Conservation (phyloP, 1,140 invertebrate genomes). For the Periplaneta americana region DNA sequence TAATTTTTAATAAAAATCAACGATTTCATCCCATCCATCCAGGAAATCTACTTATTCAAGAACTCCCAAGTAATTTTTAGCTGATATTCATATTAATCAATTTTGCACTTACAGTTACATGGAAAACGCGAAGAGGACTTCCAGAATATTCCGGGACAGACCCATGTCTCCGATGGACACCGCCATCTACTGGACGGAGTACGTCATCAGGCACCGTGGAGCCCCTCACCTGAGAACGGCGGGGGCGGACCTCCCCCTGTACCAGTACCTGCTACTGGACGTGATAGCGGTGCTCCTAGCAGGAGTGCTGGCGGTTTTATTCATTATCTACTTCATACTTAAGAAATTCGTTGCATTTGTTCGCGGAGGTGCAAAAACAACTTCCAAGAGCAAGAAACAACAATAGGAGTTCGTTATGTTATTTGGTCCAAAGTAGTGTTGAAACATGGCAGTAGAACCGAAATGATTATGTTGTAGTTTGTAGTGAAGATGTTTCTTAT, state of each 20-base stretch:
- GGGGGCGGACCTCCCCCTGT: constrained; percentile 48
- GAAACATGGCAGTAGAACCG: no score
- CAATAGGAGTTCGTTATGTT: no score
- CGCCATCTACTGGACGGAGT: constrained; percentile 57
- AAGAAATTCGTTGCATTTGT: neutral
- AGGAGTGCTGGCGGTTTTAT: neutral
- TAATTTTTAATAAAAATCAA: no score
- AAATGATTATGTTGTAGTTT: no score
- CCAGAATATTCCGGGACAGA: constrained; percentile 17
- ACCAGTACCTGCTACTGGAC: constrained; percentile 56
- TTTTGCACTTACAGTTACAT: neutral
- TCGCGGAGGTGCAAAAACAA: neutral
- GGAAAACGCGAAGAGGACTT: neutral
- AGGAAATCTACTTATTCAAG: no score
- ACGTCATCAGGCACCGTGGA: constrained; percentile 50
- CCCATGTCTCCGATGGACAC: constrained; percentile 39
- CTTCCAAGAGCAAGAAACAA: no score
- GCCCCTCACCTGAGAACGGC: constrained; percentile 47
- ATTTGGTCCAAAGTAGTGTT: no score
- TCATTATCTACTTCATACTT: neutral
- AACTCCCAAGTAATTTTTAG: no score
- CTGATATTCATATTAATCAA: no score
- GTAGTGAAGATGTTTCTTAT: no score
- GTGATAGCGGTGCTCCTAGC: constrained; percentile 27
- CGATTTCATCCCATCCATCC: no score